These are phyloP conservation scores for Gymnorhina tibicen DNA, from an alignment of 2,113 vertebrate genomes.

Conservation along the genomic window DNA sequence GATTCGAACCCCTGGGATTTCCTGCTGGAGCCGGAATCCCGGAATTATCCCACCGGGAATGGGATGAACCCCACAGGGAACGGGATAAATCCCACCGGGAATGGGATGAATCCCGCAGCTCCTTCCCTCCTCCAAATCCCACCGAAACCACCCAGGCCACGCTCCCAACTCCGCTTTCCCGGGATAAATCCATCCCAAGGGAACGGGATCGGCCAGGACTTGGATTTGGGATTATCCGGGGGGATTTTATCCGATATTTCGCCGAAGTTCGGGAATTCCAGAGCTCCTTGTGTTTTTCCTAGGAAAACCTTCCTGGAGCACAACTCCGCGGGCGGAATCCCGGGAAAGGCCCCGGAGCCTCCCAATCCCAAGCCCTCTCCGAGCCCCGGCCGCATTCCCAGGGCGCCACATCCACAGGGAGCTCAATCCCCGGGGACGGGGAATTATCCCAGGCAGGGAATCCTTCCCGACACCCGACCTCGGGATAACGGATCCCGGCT, in stretches of 20 bases:
- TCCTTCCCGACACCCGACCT: accelerated
- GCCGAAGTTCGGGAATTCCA: accelerated
- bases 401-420: not conserved
- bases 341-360: not conserved
- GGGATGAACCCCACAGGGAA: too few relatives aligned
- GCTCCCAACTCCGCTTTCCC: not conserved
- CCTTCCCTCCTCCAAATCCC: not conserved
- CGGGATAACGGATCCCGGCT: not conserved
- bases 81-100: not conserved
- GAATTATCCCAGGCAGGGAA: too few relatives aligned
- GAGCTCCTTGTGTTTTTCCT: accelerated
- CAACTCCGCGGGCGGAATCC: not conserved
- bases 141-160: not conserved
- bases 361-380: not conserved
- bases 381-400: too few relatives aligned
- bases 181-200: not conserved
- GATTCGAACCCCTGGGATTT: not conserved
- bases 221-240: not conserved
- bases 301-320: not conserved
- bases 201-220: not conserved
- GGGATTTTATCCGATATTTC: not conserved
- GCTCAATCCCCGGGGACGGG: too few relatives aligned
- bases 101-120: not conserved
- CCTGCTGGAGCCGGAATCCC: not conserved
- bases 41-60: not conserved